These are phyloP conservation scores for Canis aureus DNA, from an alignment of 2,113 vertebrate species.

Conservation along the genomic window DNA sequence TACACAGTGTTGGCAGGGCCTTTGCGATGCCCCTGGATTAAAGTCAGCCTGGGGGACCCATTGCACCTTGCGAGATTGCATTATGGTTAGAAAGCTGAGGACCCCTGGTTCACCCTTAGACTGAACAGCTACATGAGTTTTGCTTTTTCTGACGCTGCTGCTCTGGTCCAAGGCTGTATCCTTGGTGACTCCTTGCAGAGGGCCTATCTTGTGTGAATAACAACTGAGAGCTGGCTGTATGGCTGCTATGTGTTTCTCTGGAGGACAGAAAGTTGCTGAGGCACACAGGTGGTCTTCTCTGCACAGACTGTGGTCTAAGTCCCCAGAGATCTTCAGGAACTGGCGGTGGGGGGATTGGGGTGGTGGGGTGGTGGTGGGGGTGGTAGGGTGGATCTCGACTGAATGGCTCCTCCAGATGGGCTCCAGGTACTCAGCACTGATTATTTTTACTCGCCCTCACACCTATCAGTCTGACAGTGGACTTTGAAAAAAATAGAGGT, in stretches of 20 bases:
- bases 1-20: neutral
- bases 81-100: neutral
- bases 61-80: neutral
- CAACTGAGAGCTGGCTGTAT: neutral
- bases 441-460: neutral
- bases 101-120: neutral
- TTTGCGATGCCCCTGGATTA: neutral
- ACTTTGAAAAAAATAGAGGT: neutral
- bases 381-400: neutral
- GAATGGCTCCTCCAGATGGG: neutral
- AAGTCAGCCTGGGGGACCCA: neutral
- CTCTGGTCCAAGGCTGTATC: neutral
- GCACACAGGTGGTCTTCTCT: neutral
- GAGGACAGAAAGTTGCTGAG: neutral
- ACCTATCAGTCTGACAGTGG: neutral
- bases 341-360: too few species aligned
- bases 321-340: too few species aligned
- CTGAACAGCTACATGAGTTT: neutral
- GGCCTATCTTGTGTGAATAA: neutral
- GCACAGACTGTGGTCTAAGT: neutral
- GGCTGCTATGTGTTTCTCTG: neutral
- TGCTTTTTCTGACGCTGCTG: neutral
- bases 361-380: too few species aligned
- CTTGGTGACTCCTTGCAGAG: neutral
- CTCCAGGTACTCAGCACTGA: rapidly evolving